A percentile compares a stretch with the other conserved stretches of the same genome.
Evolutionary conservation across 2,888 invertebrate species (phyloP).

Genomic region (Rhagonycha lutea): DNA sequence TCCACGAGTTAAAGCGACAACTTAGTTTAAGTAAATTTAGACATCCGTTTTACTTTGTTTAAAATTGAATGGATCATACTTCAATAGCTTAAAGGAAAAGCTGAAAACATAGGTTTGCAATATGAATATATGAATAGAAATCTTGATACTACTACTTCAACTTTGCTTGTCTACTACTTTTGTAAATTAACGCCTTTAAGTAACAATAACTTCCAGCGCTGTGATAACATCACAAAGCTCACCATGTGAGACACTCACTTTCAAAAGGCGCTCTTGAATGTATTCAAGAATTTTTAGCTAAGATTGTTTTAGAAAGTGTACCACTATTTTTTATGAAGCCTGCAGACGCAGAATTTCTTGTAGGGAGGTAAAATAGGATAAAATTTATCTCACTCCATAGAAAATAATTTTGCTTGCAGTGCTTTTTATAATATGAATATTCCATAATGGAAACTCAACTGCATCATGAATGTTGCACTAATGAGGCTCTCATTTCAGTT

Average conservation of each 20-base stretch:
- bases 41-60: background rate
- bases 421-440: background rate
- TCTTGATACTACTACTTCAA: background rate
- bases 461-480: background rate
- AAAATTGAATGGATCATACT: background rate
- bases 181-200: background rate
- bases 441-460: background rate
- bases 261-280: background rate
- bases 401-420: background rate
- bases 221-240: background rate
- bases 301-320: background rate
- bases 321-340: background rate
- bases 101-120: background rate
- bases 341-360: background rate
- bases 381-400: background rate
- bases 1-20: background rate
- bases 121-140: background rate
- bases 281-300: background rate
- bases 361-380: background rate
- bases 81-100: background rate
- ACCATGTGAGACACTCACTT: background rate
- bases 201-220: background rate
- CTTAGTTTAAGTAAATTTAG: background rate
- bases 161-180: background rate
- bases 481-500: background rate